A percentile compares a stretch with the other conserved stretches of the same genome.
phyloP scores from a whole-genome alignment of 1,140 invertebrate genomes.

The Ladona fulva region DNA sequence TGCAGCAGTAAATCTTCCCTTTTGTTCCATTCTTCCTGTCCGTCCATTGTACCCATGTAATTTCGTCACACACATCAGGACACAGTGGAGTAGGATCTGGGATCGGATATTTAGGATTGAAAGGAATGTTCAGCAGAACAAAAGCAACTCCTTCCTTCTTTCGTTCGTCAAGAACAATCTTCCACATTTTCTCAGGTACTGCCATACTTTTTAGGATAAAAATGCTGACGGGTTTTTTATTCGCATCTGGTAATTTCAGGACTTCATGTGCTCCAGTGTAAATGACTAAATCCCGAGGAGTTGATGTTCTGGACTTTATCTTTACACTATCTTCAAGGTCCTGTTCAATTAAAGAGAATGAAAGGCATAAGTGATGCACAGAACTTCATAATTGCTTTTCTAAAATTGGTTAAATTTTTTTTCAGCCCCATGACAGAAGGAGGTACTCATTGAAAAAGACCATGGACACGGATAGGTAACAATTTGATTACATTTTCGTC shows the following conservation, averaged over 20 bases:
- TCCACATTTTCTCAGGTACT: not conserved
- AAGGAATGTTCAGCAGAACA: conserved; percentile 24
- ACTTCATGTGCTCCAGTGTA: conserved; percentile 44
- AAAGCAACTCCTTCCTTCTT: conserved; percentile 20
- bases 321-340: not conserved
- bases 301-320: not conserved
- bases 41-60: conserved; percentile 22
- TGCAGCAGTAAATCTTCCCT: conserved; percentile 24
- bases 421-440: too few species aligned
- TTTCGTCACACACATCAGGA: conserved; percentile 21
- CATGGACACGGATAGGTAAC: too few species aligned
- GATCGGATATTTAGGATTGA: not conserved
- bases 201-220: conserved; percentile 24
- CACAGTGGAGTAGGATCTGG: conserved; percentile 16
- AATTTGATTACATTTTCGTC: too few species aligned
- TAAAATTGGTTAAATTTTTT: too few species aligned
- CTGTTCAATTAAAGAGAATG: too few species aligned
- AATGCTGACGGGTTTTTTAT: conserved; percentile 33
- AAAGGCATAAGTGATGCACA: too few species aligned
- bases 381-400: too few species aligned
- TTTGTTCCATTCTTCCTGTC: conserved; percentile 18
- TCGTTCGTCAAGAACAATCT: conserved; percentile 19
- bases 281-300: not conserved
- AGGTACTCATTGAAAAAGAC: too few species aligned
- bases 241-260: conserved; percentile 35